Conservation (phyloP, 2,797 vertebrate species). For the Syndactyla subalaris region DNA sequence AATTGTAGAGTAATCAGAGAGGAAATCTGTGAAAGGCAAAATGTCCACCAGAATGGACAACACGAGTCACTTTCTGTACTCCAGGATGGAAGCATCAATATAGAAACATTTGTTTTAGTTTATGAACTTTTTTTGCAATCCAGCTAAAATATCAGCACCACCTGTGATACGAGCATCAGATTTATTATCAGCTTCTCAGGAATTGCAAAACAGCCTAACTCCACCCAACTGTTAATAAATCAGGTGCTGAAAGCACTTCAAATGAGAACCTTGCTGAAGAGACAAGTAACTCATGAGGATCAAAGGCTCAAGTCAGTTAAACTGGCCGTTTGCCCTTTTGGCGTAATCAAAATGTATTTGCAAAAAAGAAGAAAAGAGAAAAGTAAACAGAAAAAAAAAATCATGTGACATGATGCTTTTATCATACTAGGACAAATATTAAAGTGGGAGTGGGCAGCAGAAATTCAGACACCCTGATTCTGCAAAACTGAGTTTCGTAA, state of each 20-base stretch:
- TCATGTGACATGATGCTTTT: neutral
- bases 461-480: neutral
- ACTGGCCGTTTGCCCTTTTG: constrained; percentile 35
- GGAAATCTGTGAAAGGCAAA: constrained; percentile 58
- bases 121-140: constrained; percentile 20
- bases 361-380: neutral
- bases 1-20: constrained; percentile 36
- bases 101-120: constrained; percentile 67
- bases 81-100: neutral
- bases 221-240: constrained; percentile 71
- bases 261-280: constrained; percentile 56
- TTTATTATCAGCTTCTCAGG: constrained; percentile 70
- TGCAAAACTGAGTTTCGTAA: neutral
- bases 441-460: neutral
- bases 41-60: constrained; percentile 13
- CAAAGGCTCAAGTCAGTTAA: constrained; percentile 5
- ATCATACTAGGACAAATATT: neutral
- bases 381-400: neutral
- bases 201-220: constrained; percentile 27
- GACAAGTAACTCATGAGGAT: constrained; percentile 19
- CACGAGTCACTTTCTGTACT: neutral
- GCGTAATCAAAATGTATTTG: neutral
- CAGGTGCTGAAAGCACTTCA: constrained; percentile 60
- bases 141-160: constrained; percentile 58
- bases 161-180: constrained; percentile 65